Base-by-base conservation (phyloP, 2,797 vertebrate species). In the Perdix hodgsoniae region DNA sequence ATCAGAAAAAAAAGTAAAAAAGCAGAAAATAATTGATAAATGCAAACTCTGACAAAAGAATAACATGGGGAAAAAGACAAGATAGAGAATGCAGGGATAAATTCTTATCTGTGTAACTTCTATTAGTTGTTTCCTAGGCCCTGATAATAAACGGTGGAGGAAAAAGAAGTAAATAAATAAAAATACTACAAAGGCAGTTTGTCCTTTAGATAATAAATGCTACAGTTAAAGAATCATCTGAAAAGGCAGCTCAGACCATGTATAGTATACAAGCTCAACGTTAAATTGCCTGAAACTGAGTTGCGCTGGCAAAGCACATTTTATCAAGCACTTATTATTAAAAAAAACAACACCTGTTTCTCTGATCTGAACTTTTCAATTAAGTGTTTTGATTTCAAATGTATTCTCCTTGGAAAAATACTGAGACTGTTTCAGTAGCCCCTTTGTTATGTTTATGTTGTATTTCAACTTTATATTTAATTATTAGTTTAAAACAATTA, bases 231-330 rank as follows among this genome's bases (percentile, higher is more conserved):
- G 54, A 83, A 75, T 63, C 21, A 59, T 42, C 64, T 83, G 71
- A 95, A 77, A 83, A 83, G 54, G n/a, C 16, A 94, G 27, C 40
- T 86, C 33, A 91, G 81, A 44, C 5, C 16, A 50, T 47, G 47
- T 40, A 57, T 16, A 88, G 23, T 57, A 69, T 49, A 59, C 10
- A 78, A 45, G 11, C 17, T 50, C 33, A 93, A 78, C 77, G 54
- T 75, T 88, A 70, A 89, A 86, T 42, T 80, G n/a, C 10, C 50
- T 40, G 77, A 94, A 92, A 90, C 35, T 60, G 14, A 67, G 14
- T 44, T n/a, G n/a, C n/a, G n/a, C n/a, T n/a, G n/a, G n/a, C n/a
- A n/a, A 85, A 82, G 23, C 18, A 40, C 16, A 86, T 35, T 64
- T 29, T 79, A 50, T 29, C 35, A 85, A 80, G 64, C 7, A 70